phyloP scores from a whole-genome alignment of 2,113 vertebrate genomes.

The Peromyscus californicus region DNA sequence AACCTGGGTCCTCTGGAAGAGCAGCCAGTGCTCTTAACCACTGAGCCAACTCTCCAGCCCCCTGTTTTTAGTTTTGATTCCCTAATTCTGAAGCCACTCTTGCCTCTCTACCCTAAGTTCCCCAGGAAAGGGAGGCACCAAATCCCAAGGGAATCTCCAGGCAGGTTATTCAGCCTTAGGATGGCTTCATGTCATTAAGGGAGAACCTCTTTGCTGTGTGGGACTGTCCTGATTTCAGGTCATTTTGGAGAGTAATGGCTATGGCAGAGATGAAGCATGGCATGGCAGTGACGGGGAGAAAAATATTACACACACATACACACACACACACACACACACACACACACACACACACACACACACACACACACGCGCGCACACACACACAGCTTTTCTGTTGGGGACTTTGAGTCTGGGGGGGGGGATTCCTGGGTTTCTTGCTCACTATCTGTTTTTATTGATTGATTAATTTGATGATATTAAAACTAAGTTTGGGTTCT shows the following conservation, averaged over 20 bases:
- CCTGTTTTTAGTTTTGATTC: neutral
- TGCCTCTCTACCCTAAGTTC: neutral
- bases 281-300: neutral
- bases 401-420: slow-evolving; percentile 5
- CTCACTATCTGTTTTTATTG: neutral
- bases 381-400: neutral
- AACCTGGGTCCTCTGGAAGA: neutral
- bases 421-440: slow-evolving; percentile 37
- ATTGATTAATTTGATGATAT: neutral
- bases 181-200: neutral
- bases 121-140: neutral
- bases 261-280: neutral
- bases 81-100: slow-evolving; percentile 26
- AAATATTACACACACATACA: neutral
- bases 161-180: neutral
- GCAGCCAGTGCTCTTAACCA: neutral
- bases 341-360: neutral
- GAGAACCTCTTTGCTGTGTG: neutral
- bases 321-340: too few relatives aligned
- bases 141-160: neutral
- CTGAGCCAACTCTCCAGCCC: neutral
- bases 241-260: slow-evolving; percentile 2
- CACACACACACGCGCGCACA: neutral
- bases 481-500: slow-evolving; percentile 23
- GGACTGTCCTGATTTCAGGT: neutral